A percentile compares a stretch with the other conserved stretches of the same genome.
Evolutionary conservation across 35 echinoderm and acorn worm species (phyloP).

Genomic region (Hemicentrotus pulcherrimus): DNA sequence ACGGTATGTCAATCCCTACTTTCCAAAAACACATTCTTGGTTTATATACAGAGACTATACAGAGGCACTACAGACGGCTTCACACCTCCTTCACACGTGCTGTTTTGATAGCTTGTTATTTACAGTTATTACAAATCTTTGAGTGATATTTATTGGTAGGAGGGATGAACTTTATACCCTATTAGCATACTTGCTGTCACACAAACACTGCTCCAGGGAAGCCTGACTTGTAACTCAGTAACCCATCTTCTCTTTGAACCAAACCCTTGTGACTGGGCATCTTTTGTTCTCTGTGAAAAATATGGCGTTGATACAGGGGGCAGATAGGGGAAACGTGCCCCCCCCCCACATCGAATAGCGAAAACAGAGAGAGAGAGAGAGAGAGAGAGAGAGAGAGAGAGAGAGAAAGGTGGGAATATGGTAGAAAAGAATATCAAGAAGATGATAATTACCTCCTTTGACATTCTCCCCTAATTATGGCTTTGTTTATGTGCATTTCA

Average conservation of each 20-base stretch:
- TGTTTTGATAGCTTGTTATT: conserved; percentile 12
- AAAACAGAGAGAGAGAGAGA: no score
- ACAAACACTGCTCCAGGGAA: neutral
- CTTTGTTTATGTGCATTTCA: no score
- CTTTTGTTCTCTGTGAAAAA: no score
- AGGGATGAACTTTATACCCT: neutral
- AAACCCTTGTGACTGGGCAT: neutral
- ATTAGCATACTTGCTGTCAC: neutral
- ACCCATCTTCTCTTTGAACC: neutral
- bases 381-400: no score
- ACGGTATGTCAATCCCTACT: neutral
- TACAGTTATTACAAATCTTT: neutral
- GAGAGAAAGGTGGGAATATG: no score
- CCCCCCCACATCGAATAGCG: no score
- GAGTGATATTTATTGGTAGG: neutral
- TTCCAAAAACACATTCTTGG: neutral
- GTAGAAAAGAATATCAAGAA: no score
- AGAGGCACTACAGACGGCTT: neutral
- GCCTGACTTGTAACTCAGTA: conserved; percentile 1
- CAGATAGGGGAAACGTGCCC: no score
- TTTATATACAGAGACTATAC: neutral
- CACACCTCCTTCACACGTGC: neutral
- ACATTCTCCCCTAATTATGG: no score
- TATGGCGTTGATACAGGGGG: no score
- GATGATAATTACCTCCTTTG: no score